Evolutionary conservation across 2,797 vertebrate genomes (phyloP).

Genomic region (Astyanax mexicanus): DNA sequence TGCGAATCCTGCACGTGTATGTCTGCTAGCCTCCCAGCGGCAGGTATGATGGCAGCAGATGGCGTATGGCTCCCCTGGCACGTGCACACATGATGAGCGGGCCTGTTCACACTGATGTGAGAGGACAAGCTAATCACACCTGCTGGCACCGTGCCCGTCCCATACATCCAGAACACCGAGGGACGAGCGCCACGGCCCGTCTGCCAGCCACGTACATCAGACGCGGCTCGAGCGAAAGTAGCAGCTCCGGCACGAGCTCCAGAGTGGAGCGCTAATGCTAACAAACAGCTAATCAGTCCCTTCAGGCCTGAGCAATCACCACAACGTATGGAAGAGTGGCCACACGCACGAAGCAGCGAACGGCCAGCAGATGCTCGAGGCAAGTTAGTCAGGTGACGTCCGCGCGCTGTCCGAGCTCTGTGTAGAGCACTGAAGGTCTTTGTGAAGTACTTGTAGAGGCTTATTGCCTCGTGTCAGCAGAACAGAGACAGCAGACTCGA

Average conservation of each 20-base stretch:
- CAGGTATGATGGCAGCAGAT: slow-evolving; percentile 60
- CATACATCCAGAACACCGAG: slow-evolving; percentile 43
- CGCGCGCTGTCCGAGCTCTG: background rate
- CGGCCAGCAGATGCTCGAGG: background rate
- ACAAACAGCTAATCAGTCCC: slow-evolving; percentile 48
- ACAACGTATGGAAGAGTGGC: background rate
- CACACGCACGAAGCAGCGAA: background rate
- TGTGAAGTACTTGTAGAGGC: background rate
- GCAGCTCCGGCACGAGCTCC: background rate
- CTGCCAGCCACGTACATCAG: slow-evolving; percentile 33
- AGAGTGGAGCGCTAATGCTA: slow-evolving; percentile 42
- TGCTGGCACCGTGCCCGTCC: slow-evolving; percentile 57
- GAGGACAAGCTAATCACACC: slow-evolving; percentile 66
- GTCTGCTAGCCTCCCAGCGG: slow-evolving; percentile 41
- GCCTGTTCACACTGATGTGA: slow-evolving; percentile 64
- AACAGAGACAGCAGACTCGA: background rate
- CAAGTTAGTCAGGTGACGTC: background rate
- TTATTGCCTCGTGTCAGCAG: background rate
- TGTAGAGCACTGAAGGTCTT: slow-evolving; percentile 6
- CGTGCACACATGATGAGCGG: slow-evolving; percentile 54
- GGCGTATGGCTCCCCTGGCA: slow-evolving; percentile 55
- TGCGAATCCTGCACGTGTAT: slow-evolving; percentile 28
- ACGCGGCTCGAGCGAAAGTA: slow-evolving; percentile 10
- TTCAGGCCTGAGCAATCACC: slow-evolving; percentile 33
- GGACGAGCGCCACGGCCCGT: background rate